A percentile compares a stretch with the other conserved stretches of the same genome.
Evolutionary conservation across 2,888 invertebrate species (phyloP).

Genomic region (Sialis lutaria): DNA sequence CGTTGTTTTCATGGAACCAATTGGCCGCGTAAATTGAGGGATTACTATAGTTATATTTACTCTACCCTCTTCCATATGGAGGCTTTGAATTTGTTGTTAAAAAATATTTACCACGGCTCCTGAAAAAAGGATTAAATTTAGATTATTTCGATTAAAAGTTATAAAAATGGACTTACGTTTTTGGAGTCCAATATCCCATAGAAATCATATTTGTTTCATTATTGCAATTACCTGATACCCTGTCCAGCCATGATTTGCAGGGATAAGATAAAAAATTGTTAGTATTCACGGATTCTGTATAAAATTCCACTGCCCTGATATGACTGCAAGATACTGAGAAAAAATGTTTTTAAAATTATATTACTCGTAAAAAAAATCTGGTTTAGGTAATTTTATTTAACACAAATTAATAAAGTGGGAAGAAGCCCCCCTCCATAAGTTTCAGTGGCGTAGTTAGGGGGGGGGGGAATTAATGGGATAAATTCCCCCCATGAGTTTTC

Average conservation of each 20-base stretch:
- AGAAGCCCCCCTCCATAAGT: too few species aligned
- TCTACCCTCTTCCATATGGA: slow-evolving; percentile 9
- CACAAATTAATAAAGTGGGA: too few species aligned
- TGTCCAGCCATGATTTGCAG: slow-evolving; percentile 5
- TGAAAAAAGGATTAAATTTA: slow-evolving; percentile 2
- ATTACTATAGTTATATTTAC: too few species aligned
- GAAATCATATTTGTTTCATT: slow-evolving; percentile 2
- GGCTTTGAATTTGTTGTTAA: slow-evolving; percentile 8
- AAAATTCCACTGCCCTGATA: slow-evolving; percentile 9
- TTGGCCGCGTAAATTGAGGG: too few species aligned
- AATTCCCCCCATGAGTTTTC: too few species aligned
- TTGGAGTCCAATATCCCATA: slow-evolving; percentile 10
- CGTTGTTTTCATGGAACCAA: too few species aligned
- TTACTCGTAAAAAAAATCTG: too few species aligned
- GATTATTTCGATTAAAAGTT: background rate
- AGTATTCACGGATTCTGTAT: slow-evolving; percentile 10
- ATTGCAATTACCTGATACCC: slow-evolving; percentile 6
- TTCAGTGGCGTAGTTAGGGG: too few species aligned
- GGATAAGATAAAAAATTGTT: slow-evolving; percentile 8
- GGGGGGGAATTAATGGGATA: too few species aligned
- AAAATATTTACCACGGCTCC: slow-evolving; percentile 9
- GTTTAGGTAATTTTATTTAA: too few species aligned
- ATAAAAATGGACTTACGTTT: slow-evolving; percentile 6
- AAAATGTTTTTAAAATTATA: background rate
- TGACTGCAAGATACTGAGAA: slow-evolving; percentile 12